Percentiles rank a stretch among this genome's conserved stretches.
Conservation (phyloP, 2,113 vertebrate species). For the Mola mola region DNA sequence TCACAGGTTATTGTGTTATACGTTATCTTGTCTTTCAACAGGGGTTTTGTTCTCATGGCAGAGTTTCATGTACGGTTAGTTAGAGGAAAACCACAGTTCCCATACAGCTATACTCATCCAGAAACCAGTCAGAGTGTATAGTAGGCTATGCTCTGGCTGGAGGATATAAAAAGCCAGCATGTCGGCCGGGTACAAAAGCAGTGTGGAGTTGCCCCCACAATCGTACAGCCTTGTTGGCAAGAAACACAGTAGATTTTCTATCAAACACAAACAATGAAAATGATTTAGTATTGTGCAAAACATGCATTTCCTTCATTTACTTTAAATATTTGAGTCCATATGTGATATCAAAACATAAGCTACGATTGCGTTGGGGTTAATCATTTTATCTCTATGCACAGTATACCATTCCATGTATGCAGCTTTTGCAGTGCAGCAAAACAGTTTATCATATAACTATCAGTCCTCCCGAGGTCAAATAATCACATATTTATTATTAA, state of each 20-base stretch:
- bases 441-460: no score
- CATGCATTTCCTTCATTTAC: constrained; percentile 2
- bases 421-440: no score
- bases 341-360: constrained; percentile 14
- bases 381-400: no score
- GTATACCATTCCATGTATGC: no score
- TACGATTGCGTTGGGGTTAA: not conserved
- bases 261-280: constrained; percentile 22
- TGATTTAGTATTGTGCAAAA: constrained; percentile 8
- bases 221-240: not conserved
- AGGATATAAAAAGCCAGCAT: constrained; percentile 22
- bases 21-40: no score
- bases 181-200: constrained; percentile 1
- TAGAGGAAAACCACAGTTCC: not conserved
- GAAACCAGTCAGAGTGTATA: not conserved
- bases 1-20: no score
- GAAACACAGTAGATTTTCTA: constrained; percentile 32
- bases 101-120: not conserved
- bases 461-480: no score
- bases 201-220: constrained; percentile 13
- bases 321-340: not conserved
- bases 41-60: no score
- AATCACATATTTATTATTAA: no score
- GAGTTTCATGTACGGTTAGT: no score
- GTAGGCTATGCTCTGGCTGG: constrained; percentile 8